Base-by-base conservation (phyloP, 1,140 invertebrate genomes). In the Drosophila teissieri region DNA sequence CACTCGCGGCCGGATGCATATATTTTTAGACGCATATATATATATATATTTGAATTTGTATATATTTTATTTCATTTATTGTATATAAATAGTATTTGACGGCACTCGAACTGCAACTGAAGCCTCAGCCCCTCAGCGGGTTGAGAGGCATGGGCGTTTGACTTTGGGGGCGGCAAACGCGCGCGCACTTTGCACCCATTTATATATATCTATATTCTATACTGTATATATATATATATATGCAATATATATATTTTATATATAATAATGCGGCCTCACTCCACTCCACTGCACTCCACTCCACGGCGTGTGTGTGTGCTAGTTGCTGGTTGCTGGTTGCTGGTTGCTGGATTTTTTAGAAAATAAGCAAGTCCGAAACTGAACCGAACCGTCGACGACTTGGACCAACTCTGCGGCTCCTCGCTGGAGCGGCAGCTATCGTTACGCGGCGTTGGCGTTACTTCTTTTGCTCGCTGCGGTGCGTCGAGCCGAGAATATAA, bases 401-500 rank as follows among this genome's bases (percentile, higher is more conserved):
- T 89, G 81, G 80, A 89, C 73, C 84, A 80, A 82, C 84, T 88
- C 83, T 75, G 58, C 56, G 58, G 68, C 77, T 80, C 69, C 74
- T 62, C 80, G 49, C 49, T 61, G 73, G 53, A 58, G 53, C 67
- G 39, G 40, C 65, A 51, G 62, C 39, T 56, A 68, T 64, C 73
- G 62, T 76, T 64, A 63, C 68, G 55, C 53, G 52, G 39, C 52
- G 46, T 27, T 48, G 14, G 46, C 77, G 65, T 73, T 78, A 65
- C 39, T 78, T 76, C 82, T 85, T 85, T 85, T 86, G 67, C 73
- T 75, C 73, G 62, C 63, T 72, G 67, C 70, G 74, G 78, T 88
- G 82, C 77, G 89, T 83, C 89, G 80, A 84, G 83, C 80, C 82
- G 82, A 90, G 83, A 88, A 91, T 91, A 91, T 91, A 91, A 91